phyloP scores from a whole-genome alignment of 1,140 invertebrate species.

The Drosophila elegans region DNA sequence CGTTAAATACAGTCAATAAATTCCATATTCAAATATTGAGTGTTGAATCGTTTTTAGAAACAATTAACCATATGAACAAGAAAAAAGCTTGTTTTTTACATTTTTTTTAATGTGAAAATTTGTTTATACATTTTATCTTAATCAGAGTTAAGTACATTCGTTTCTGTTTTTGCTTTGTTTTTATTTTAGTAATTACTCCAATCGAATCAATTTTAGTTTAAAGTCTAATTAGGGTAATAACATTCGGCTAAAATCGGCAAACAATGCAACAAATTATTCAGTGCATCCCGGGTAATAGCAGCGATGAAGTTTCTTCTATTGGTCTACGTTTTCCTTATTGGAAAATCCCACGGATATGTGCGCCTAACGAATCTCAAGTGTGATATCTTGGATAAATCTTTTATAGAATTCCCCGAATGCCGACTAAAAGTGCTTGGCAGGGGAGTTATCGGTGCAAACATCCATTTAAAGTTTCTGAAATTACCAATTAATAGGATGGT shows the following conservation, averaged over 20 bases:
- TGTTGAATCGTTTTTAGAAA: too few species aligned
- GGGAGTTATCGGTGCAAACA: neutral
- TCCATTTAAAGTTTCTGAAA: neutral
- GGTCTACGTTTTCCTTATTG: neutral
- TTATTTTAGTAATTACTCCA: neutral
- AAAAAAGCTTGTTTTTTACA: too few species aligned
- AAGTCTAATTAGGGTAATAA: neutral
- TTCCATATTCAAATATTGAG: too few species aligned
- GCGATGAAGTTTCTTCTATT: conserved; percentile 1
- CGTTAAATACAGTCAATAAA: too few species aligned
- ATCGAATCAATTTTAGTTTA: neutral
- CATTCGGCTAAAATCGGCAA: neutral
- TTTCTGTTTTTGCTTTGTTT: too few species aligned
- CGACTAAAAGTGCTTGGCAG: conserved; percentile 6
- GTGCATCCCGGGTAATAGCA: neutral
- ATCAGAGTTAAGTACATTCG: too few species aligned
- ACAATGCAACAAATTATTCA: neutral
- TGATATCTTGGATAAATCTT: neutral
- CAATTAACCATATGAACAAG: too few species aligned
- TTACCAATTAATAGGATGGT: neutral
- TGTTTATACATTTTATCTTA: too few species aligned
- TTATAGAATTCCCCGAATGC: neutral
- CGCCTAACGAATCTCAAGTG: neutral
- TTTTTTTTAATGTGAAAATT: too few species aligned
- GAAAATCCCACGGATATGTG: neutral